Evolutionary conservation across 2,113 vertebrate genomes (phyloP), one percentile per base, ranked within the genome.

Genomic region (Microcebus jonahi): DNA sequence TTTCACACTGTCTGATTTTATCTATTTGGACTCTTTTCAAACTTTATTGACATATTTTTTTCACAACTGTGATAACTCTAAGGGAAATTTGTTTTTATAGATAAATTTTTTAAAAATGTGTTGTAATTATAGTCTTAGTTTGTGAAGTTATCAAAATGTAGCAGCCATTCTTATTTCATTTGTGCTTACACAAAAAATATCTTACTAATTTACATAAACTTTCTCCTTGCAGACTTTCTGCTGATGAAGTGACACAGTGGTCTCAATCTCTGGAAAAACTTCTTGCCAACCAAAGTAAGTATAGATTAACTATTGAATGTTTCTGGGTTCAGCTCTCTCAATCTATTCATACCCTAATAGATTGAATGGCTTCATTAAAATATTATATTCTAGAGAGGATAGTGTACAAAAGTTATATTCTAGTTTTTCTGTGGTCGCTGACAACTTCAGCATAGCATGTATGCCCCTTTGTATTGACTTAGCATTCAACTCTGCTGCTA

Each of bases 211-310:
- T 10, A 90, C 89, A 0, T 63, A 57, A 29, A 65, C 90, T 31
- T 95, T 97, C 23, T 65, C 80, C 11, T 45, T 55, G 48, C 67
- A 99, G 99, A 93, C 98, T 98, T 95, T 98, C 98, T 96, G 96
- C 97, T 95, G 98, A 98, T 53, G 99, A 99, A 96, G 98, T 99
- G 42, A 96, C 96, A 20, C 98, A 98, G 81, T 99, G 99, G 99
- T 99, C 99, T 50, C 98, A 99, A 55, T 99, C 99, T 90, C 94
- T 99, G 96, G 98, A 98, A 97, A 98, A 98, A 91, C 98, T 99
- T 77, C 97, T 99, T 93, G 96, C 98, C 82, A 99, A 98, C 53
- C 98, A 97, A 96, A 98, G 99, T 99, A 98, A 98, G 98, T 98
- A 42, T 20, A 34, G 29, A 71, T 27, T 29, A 89, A 27, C 8